A percentile compares a stretch with the other conserved stretches of the same genome.
Evolutionary conservation across 2,113 vertebrate genomes (phyloP).

Genomic region (Trichechus manatus): DNA sequence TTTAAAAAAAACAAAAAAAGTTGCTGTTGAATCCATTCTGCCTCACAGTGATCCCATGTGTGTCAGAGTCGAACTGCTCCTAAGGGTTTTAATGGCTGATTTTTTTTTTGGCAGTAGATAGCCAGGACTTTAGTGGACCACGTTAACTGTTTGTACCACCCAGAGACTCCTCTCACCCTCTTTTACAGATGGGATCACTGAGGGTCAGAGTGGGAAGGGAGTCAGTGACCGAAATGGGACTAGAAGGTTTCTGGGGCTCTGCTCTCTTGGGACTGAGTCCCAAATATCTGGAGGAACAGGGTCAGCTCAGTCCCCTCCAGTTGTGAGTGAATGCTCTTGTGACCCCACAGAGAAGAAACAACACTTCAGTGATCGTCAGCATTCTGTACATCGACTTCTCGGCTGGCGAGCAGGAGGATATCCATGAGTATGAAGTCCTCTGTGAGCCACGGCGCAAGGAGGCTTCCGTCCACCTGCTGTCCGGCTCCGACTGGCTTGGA

Average conservation of each 20-base stretch:
- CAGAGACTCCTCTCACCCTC: neutral
- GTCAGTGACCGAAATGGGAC: neutral
- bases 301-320: neutral
- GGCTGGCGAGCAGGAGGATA: slow-evolving; percentile 85
- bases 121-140: neutral
- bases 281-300: neutral
- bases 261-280: neutral
- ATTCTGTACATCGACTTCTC: slow-evolving; percentile 96
- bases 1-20: neutral
- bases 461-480: slow-evolving; percentile 92
- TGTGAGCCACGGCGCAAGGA: slow-evolving; percentile 95
- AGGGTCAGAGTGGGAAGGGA: neutral
- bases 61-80: neutral
- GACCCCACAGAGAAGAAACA: slow-evolving; percentile 92
- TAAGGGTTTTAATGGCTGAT: neutral
- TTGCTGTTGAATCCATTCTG: neutral
- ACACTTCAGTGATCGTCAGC: slow-evolving; percentile 94
- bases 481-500: slow-evolving; percentile 87
- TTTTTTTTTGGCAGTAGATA: neutral
- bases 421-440: slow-evolving; percentile 95
- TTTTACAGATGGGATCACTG: neutral
- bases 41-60: neutral
- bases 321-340: slow-evolving; percentile 36
- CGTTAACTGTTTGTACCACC: neutral
- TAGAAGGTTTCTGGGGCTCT: neutral